phyloP scores from a whole-genome alignment of 2,113 vertebrate species.

The Dipodomys spectabilis region DNA sequence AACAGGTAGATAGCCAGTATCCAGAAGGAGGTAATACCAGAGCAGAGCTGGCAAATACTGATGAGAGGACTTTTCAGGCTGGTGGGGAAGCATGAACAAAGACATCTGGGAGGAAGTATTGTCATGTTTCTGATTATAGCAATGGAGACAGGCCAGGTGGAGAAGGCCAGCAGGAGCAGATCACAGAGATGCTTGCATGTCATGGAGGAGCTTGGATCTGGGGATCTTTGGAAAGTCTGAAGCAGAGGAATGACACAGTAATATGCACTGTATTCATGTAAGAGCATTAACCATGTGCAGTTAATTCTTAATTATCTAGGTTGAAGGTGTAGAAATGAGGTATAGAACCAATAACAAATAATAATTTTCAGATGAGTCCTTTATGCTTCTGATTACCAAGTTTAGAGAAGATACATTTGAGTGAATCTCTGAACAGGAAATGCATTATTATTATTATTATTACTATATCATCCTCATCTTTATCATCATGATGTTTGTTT shows the following conservation, averaged over 20 bases:
- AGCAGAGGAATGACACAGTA: background rate
- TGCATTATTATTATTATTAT: too few species aligned
- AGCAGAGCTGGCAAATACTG: background rate
- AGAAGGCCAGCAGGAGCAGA: background rate
- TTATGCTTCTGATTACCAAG: background rate
- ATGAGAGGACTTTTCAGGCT: background rate
- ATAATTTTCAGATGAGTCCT: background rate
- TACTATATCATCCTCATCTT: too few species aligned
- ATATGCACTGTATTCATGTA: background rate
- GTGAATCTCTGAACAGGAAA: background rate
- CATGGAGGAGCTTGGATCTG: background rate
- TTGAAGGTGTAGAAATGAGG: background rate
- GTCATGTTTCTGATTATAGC: fast-evolving
- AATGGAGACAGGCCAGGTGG: background rate
- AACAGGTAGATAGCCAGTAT: background rate
- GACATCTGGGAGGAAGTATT: background rate
- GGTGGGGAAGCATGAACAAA: too few species aligned
- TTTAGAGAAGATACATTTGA: background rate
- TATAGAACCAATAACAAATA: background rate
- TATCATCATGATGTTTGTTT: too few species aligned
- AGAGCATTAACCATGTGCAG: background rate
- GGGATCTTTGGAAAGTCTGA: background rate
- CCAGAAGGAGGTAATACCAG: background rate
- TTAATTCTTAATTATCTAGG: background rate
- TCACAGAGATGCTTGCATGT: background rate